Base-by-base conservation (phyloP, 1,140 invertebrate genomes). In the Pseudomyrmex dendroicus region DNA sequence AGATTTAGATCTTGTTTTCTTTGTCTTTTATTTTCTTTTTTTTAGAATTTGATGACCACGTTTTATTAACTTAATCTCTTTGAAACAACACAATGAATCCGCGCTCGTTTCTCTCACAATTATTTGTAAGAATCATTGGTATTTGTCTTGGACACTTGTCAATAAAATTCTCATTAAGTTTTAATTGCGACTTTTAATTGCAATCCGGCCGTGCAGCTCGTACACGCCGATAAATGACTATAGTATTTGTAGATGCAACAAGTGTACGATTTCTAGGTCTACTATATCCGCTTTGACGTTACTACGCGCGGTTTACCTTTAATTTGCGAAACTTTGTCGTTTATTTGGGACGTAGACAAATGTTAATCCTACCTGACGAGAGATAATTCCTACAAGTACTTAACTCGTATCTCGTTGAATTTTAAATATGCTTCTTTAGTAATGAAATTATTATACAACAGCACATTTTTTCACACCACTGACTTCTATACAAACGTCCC, bases 251-350 rank as follows among this genome's bases (percentile, higher is more conserved):
- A 86, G 84, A 89, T 59, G 88, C 88, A 89, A 89, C 88, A 89
- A 89, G 88, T 89, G 88, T 86, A 85, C 73, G 84, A 89, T 89
- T 89, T 89, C 87, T 87, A 88, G 84, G 82, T 89, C 85, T 89
- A 84, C 84, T 89, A 86, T 86, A 82, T 86, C 74, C 87, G 87
- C 44, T 86, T 89, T 61, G 25, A 20, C 73, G 84, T 76, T 72
- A 73, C 59, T 66, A 10, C 22, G 9, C 57, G 48, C 35, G 61
- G 46, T n/a, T 56, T 20, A 44, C 50, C 35, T 85, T 87, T 83
- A 85, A 88, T 87, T 76, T 25, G 5, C 0, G 35, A 17, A 22
- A 73, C 54, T 57, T 20, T 20, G 17, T n/a, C 78, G 25, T 82
- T 64, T 10, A 48, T 70, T 80, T 80, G 35, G 54, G 44, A 61